These are phyloP conservation scores for Metacarcinus magister DNA, from an alignment of 2,888 invertebrate genomes.

Conservation along the genomic window DNA sequence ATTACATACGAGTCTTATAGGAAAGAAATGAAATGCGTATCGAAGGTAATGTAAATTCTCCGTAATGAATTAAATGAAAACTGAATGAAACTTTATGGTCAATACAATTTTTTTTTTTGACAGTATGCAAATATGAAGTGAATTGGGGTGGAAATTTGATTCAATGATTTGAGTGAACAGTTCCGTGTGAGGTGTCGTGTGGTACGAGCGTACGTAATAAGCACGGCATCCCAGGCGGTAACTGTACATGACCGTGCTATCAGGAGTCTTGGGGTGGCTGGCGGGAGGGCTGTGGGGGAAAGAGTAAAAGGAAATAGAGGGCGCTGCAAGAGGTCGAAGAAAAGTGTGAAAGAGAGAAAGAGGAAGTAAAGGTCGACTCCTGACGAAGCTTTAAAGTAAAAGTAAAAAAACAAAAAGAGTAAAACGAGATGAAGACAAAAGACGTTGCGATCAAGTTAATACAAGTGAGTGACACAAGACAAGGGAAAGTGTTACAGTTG, in stretches of 20 bases:
- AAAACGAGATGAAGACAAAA: background rate
- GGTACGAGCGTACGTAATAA: background rate
- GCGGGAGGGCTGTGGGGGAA: constrained; percentile 21
- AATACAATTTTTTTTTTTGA: too few relatives aligned
- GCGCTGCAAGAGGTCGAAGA: background rate
- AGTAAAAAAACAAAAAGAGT: background rate
- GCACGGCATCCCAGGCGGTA: background rate
- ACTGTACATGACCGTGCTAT: background rate
- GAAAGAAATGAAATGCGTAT: too few relatives aligned
- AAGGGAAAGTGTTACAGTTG: background rate
- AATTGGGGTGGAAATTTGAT: too few relatives aligned
- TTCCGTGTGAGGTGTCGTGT: background rate
- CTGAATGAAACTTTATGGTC: too few relatives aligned
- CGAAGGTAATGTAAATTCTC: too few relatives aligned
- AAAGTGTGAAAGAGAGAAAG: background rate
- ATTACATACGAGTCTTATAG: too few relatives aligned
- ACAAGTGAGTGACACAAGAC: background rate
- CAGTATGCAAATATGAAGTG: too few relatives aligned
- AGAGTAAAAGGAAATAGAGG: background rate
- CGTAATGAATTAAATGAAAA: too few relatives aligned
- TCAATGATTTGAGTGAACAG: background rate
- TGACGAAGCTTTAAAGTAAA: background rate
- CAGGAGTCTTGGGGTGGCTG: background rate
- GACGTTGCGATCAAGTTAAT: background rate
- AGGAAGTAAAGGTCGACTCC: background rate